Percentiles rank a stretch among this genome's conserved stretches.
These are phyloP conservation scores for Acromyrmex heyeri DNA, from an alignment of 1,140 invertebrate genomes.

Conservation along the genomic window DNA sequence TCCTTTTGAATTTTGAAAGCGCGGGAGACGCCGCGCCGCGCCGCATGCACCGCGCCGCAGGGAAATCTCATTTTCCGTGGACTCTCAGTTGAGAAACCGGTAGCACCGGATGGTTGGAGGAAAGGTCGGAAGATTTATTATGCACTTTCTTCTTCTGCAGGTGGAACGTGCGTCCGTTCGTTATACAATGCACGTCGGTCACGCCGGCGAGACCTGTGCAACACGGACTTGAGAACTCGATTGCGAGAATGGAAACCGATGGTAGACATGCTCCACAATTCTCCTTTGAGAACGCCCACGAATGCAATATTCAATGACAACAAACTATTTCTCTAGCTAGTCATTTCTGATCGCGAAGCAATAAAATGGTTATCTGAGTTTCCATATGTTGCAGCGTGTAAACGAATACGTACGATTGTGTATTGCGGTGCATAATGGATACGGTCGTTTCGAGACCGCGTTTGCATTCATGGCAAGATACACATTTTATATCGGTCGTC, in stretches of 20 bases:
- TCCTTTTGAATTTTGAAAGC: slow-evolving; percentile 72
- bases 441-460: neutral
- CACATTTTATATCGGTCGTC: neutral
- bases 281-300: neutral
- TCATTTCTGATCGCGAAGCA: neutral
- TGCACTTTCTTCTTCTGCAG: slow-evolving; percentile 57
- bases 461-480: neutral
- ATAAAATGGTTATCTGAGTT: slow-evolving; percentile 39
- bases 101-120: slow-evolving; percentile 8
- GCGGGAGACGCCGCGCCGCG: slow-evolving; percentile 30
- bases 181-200: slow-evolving; percentile 47
- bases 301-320: slow-evolving; percentile 36
- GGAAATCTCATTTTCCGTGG: slow-evolving; percentile 71
- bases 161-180: slow-evolving; percentile 5
- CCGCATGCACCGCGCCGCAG: slow-evolving; percentile 16
- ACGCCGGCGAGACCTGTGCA: neutral
- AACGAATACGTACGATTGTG: neutral
- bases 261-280: neutral
- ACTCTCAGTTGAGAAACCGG: slow-evolving; percentile 14
- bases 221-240: slow-evolving; percentile 19
- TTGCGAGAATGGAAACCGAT: neutral
- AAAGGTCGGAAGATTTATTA: slow-evolving; percentile 65
- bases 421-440: slow-evolving; percentile 16
- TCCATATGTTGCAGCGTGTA: neutral
- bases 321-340: slow-evolving; percentile 1